Conservation (phyloP, 2,888 invertebrate genomes). For the Dermolepida albohirtum region DNA sequence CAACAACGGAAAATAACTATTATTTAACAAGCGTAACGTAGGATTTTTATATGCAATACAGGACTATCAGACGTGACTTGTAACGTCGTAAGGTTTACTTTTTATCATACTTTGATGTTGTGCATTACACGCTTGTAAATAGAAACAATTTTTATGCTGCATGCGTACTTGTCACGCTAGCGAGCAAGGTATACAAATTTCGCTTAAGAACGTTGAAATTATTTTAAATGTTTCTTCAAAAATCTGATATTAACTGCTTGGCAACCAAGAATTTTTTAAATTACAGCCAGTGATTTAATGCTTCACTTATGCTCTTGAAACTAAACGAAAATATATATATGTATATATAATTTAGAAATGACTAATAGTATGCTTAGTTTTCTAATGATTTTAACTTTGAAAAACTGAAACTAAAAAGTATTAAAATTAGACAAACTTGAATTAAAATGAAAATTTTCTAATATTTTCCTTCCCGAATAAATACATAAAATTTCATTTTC, state of each 20-base stretch:
- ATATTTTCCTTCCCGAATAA: too few species aligned
- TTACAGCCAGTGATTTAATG: too few species aligned
- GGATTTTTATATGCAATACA: constrained; percentile 42
- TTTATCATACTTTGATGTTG: constrained; percentile 2
- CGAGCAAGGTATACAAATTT: constrained; percentile 19
- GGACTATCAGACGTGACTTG: constrained; percentile 43
- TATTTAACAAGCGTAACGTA: constrained; percentile 41
- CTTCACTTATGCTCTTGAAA: too few species aligned
- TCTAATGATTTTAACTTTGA: too few species aligned
- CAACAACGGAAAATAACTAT: constrained; percentile 39
- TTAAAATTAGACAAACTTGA: too few species aligned
- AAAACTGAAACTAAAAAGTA: too few species aligned
- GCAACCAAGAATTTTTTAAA: too few species aligned
- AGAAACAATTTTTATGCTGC: constrained; percentile 13
- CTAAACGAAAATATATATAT: too few species aligned
- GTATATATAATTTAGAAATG: too few species aligned
- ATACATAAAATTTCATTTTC: too few species aligned
- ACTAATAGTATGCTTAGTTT: too few species aligned
- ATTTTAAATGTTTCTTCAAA: constrained; percentile 4
- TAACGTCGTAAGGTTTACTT: constrained; percentile 33
- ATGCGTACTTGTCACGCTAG: constrained; percentile 11
- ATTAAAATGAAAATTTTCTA: too few species aligned
- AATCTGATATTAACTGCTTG: not conserved
- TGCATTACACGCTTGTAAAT: constrained; percentile 13
- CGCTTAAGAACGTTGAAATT: constrained; percentile 11